A percentile compares a stretch with the other conserved stretches of the same genome.
Evolutionary conservation across 2,888 invertebrate species (phyloP).

Genomic region (Craniophora ligustri): DNA sequence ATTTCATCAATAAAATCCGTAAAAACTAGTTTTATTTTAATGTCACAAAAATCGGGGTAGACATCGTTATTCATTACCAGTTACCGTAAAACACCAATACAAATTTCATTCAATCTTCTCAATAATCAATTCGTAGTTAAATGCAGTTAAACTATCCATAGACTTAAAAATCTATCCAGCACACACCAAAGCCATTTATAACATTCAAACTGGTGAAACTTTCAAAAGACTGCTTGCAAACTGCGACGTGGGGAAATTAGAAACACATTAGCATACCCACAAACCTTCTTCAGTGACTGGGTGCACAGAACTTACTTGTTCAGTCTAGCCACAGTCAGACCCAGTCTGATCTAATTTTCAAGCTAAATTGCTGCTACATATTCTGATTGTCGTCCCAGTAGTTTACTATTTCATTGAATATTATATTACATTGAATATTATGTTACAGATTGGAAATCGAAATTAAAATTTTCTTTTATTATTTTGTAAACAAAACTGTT

Average conservation of each 20-base stretch:
- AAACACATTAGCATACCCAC: conserved; percentile 52
- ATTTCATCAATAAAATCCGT: no score
- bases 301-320: conserved; percentile 35
- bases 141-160: no score
- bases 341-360: conserved; percentile 52
- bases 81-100: no score
- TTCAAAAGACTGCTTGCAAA: conserved; percentile 38
- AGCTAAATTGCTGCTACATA: conserved; percentile 46
- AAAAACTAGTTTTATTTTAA: no score
- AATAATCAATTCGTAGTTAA: no score
- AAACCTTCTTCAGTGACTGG: conserved; percentile 34
- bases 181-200: conserved; percentile 7
- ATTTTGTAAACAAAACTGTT: no score
- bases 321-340: conserved; percentile 29
- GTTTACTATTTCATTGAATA: conserved; percentile 24
- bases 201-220: conserved; percentile 39
- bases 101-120: no score
- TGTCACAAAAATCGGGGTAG: no score
- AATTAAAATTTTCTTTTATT: no score
- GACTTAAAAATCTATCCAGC: background rate
- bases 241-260: conserved; percentile 49
- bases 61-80: no score
- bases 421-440: background rate
- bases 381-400: conserved; percentile 12
- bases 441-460: no score